Percentiles rank a stretch among this genome's conserved stretches.
phyloP scores from a whole-genome alignment of 2,888 invertebrate species.

The Parelbella ahira region DNA sequence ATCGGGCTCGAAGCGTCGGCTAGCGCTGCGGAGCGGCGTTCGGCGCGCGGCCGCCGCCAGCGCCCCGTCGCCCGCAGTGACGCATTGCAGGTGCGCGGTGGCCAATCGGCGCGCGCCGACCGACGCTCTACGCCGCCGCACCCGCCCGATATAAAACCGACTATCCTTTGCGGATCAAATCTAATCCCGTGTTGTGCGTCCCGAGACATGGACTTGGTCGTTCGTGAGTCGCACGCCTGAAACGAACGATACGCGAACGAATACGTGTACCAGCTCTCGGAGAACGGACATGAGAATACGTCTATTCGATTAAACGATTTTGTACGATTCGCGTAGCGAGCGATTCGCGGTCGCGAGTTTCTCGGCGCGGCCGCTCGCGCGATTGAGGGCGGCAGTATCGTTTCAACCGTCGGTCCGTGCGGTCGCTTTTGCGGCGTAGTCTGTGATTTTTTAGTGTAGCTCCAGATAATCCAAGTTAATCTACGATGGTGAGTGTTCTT shows the following conservation, averaged over 20 bases:
- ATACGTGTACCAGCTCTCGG: constrained; percentile 35
- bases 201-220: constrained; percentile 77
- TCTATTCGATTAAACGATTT: constrained; percentile 70
- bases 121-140: constrained; percentile 87
- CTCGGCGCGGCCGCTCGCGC: constrained; percentile 74
- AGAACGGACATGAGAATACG: constrained; percentile 69
- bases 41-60: constrained; percentile 34
- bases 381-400: constrained; percentile 82
- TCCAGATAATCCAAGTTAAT: constrained; percentile 81
- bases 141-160: constrained; percentile 85
- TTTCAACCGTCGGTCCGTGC: constrained; percentile 77
- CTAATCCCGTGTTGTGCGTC: constrained; percentile 79
- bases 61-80: constrained; percentile 77
- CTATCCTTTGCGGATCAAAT: constrained; percentile 82
- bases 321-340: constrained; percentile 69
- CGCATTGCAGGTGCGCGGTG: constrained; percentile 92
- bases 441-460: constrained; percentile 81
- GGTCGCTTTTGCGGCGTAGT: constrained; percentile 80
- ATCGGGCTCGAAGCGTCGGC: constrained; percentile 36
- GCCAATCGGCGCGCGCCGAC: constrained; percentile 88
- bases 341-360: constrained; percentile 69
- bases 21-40: constrained; percentile 34
- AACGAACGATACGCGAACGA: constrained; percentile 38
- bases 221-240: constrained; percentile 50
- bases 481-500: constrained; percentile 81